phyloP scores from a whole-genome alignment of 2,888 invertebrate genomes.

The Ormyrus pomaceus region DNA sequence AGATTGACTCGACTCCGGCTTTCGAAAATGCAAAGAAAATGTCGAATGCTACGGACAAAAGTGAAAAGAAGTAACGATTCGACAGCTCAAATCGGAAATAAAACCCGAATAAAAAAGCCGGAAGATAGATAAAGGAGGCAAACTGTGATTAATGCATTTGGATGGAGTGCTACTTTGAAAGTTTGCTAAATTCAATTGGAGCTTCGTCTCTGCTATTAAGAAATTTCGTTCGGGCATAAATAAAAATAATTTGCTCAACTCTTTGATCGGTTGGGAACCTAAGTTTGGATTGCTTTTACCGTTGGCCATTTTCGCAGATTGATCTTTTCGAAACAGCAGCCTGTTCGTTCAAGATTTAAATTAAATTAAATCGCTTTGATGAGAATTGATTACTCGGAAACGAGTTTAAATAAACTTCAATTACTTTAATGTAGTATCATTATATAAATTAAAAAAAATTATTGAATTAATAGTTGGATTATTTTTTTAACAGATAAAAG shows the following conservation, averaged over 20 bases:
- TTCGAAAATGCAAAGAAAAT: slow-evolving; percentile 18
- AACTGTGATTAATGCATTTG: neutral
- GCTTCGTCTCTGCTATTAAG: slow-evolving; percentile 1
- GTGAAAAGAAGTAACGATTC: slow-evolving; percentile 34
- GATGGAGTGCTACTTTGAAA: neutral
- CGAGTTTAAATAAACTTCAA: neutral
- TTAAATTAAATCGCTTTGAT: slow-evolving; percentile 19
- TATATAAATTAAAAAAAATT: neutral
- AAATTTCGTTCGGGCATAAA: neutral
- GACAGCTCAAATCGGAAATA: slow-evolving; percentile 62
- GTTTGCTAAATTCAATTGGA: neutral
- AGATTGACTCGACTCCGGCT: slow-evolving; percentile 67
- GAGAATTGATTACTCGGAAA: neutral
- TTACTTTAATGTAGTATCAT: neutral
- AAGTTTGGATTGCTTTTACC: slow-evolving; percentile 67
- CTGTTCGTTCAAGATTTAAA: neutral
- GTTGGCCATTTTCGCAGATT: slow-evolving; percentile 55
- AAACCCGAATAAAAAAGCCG: slow-evolving; percentile 25
- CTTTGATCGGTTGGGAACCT: slow-evolving; percentile 5
- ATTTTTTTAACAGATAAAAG: neutral
- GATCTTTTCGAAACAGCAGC: neutral
- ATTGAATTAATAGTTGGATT: neutral
- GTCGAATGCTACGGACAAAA: slow-evolving; percentile 12
- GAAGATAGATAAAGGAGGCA: neutral
- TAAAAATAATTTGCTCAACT: slow-evolving; percentile 41